These are phyloP conservation scores for Polyergus mexicanus DNA, from an alignment of 1,140 invertebrate species.

Conservation along the genomic window DNA sequence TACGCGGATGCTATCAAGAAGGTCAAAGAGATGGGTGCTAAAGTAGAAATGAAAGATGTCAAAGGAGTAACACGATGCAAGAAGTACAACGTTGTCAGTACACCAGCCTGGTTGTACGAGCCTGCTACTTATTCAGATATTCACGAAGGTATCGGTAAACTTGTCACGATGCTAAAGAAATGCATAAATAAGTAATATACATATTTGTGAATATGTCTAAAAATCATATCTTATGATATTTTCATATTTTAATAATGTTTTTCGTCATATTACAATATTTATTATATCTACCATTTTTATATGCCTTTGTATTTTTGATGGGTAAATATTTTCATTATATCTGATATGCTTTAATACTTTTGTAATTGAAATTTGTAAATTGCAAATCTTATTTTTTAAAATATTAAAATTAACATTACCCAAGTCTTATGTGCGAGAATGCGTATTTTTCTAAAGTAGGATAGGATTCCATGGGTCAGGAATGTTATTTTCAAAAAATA, in stretches of 20 bases:
- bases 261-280: background rate
- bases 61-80: slow-evolving; percentile 86
- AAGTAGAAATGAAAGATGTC: slow-evolving; percentile 84
- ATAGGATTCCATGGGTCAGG: slow-evolving; percentile 21
- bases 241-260: background rate
- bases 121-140: slow-evolving; percentile 85
- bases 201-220: background rate
- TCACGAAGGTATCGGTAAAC: slow-evolving; percentile 88
- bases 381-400: background rate
- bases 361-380: background rate
- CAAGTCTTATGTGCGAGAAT: background rate
- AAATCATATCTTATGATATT: background rate
- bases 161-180: slow-evolving; percentile 80
- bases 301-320: background rate
- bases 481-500: slow-evolving; percentile 75
- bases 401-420: slow-evolving; percentile 15
- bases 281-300: slow-evolving; percentile 10
- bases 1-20: slow-evolving; percentile 87
- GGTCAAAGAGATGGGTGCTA: slow-evolving; percentile 86
- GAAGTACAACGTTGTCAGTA: slow-evolving; percentile 87
- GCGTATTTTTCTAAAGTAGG: background rate
- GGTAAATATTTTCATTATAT: background rate
- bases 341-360: background rate
- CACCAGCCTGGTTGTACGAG: slow-evolving; percentile 89
- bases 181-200: slow-evolving; percentile 43